Percentiles rank a stretch among this genome's conserved stretches.
Conservation (phyloP, 2,888 invertebrate species). For the Incurvaria masculella region DNA sequence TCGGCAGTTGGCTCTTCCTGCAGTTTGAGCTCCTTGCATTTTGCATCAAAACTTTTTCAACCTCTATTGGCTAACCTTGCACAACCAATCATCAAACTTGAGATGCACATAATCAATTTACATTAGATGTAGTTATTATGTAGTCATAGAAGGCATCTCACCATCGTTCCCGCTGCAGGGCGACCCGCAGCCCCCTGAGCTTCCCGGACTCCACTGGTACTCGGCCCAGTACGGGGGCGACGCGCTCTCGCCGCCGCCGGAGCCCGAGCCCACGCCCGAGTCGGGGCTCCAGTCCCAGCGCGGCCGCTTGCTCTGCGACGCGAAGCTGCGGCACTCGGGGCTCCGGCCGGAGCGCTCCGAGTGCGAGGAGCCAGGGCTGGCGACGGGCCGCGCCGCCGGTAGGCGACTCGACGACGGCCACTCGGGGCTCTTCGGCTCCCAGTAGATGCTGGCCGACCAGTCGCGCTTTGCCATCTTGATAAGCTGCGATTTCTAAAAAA, state of each 20-base stretch:
- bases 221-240: slow-evolving; percentile 39
- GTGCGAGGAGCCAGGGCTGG: no score
- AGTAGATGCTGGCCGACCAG: slow-evolving; percentile 44
- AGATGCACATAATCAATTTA: no score
- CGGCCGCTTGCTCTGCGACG: slow-evolving; percentile 24
- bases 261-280: slow-evolving; percentile 36
- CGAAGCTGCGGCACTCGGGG: slow-evolving; percentile 29
- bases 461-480: slow-evolving; percentile 42
- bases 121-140: not conserved
- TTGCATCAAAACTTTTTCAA: no score
- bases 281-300: slow-evolving; percentile 46
- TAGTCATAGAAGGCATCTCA: slow-evolving; percentile 17
- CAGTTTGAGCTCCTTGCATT: no score
- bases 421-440: slow-evolving; percentile 46
- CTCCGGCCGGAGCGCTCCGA: no score
- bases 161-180: slow-evolving; percentile 38
- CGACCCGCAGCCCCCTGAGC: slow-evolving; percentile 49
- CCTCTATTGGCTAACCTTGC: no score
- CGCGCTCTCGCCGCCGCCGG: slow-evolving; percentile 30
- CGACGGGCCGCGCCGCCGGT: slow-evolving; percentile 24
- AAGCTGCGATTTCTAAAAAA: slow-evolving; percentile 33
- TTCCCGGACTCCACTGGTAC: slow-evolving; percentile 55
- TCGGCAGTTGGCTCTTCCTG: no score
- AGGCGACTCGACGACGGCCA: slow-evolving; percentile 28
- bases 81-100: no score